Evolutionary conservation across 2,888 invertebrate genomes (phyloP), one percentile per base, ranked within the genome.

Genomic region (Chaetogeoica ovagalla): DNA sequence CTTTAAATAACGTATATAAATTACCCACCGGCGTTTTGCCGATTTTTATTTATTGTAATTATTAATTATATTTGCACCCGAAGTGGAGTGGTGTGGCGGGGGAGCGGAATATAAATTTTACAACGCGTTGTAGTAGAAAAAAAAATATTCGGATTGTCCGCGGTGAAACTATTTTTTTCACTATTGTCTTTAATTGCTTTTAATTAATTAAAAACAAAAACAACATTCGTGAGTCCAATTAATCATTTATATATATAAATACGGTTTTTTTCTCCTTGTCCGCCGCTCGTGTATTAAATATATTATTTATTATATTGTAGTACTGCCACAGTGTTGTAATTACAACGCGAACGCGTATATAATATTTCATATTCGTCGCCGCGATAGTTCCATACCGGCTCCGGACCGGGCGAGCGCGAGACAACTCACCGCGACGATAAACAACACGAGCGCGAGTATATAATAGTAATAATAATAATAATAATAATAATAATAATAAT

Each of bases 181-280:
- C 66, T 75, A 68, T 68, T 76, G 75, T 76, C 55, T 60, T 74
- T 74, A 74, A 74, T 74, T 74, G 65, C 74, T 55, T 74, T 74
- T 65, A 65, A 74, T 74, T 74, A 74, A 74, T 74, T 74, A 74
- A 74, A 74, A 74, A 63, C 48, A 48, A 55, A n/a, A 60, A 60
- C 60, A 48, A 48, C 74, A 52, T 73, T 57, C 65, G 74, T 65
- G 66, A 75, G 74, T 75, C 57, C 74, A 57, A 76, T 76, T 76
- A 76, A 76, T 76, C 75, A 76, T 59, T n/a, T n/a, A n/a, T n/a
- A n/a, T n/a, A n/a, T n/a, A n/a, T n/a, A n/a, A n/a, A 59, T 68
- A 52, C 39, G 11, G 21, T 59, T 39, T 71, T 21, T 15, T n/a
- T 30, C 4, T 30, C 4, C 4, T 4, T 4, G 30, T n/a, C 52